Evolutionary conservation across 2,797 vertebrate genomes (phyloP).

Genomic region (Brachyrhaphis roseni): DNA sequence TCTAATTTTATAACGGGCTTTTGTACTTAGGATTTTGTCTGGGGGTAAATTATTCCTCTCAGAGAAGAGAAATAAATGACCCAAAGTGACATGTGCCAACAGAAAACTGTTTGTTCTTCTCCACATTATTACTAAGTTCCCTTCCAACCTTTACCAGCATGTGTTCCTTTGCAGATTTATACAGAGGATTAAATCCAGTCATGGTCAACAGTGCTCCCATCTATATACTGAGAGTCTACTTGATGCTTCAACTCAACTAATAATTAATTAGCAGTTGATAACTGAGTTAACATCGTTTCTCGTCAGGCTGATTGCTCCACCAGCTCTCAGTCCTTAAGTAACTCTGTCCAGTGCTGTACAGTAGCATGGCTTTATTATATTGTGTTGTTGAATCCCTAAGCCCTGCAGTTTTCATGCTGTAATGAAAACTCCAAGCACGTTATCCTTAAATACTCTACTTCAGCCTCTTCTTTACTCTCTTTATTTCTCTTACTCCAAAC

Average conservation of each 20-base stretch:
- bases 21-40: not conserved
- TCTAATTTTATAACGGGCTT: not conserved
- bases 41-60: not conserved
- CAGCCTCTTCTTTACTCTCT: constrained; percentile 15
- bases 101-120: not conserved
- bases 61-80: not conserved
- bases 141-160: not conserved
- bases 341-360: not conserved
- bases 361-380: not conserved
- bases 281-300: not conserved
- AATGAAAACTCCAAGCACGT: constrained; percentile 41
- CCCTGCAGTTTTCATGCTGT: constrained; percentile 17
- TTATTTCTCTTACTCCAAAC: constrained; percentile 20
- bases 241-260: not conserved
- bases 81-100: not conserved
- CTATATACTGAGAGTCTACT: not conserved
- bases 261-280: not conserved
- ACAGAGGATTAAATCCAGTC: not conserved
- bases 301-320: not conserved
- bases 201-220: not conserved
- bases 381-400: constrained; percentile 18
- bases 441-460: constrained; percentile 24
- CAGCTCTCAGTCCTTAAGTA: not conserved
- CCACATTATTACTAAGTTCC: not conserved
- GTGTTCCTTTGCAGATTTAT: not conserved